These are phyloP conservation scores for Euura lappo DNA, from an alignment of 1,140 invertebrate species.

Conservation along the genomic window DNA sequence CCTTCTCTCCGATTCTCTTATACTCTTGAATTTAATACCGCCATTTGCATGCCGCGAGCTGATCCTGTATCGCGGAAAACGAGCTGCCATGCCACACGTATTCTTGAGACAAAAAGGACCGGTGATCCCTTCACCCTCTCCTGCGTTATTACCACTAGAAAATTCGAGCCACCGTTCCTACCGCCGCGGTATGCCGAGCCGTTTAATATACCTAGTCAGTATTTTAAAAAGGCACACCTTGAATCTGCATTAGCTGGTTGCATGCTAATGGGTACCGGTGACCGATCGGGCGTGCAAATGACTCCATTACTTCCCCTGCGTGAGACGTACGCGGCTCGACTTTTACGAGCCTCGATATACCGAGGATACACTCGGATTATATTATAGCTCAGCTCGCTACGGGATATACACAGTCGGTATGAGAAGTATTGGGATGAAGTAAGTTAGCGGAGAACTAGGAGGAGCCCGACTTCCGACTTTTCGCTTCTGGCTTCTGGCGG, in stretches of 20 bases:
- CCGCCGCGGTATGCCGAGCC: background rate
- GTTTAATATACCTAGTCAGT: background rate
- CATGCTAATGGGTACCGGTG: conserved; percentile 36
- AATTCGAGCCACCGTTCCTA: too few species aligned
- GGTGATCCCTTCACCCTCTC: too few species aligned
- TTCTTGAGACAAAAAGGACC: too few species aligned
- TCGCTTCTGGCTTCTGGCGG: background rate
- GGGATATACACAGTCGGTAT: background rate
- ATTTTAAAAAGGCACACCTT: conserved; percentile 38
- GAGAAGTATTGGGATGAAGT: background rate
- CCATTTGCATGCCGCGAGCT: background rate
- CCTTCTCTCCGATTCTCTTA: too few species aligned
- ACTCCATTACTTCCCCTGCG: conserved; percentile 40
- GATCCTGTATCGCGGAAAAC: background rate
- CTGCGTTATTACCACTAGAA: too few species aligned
- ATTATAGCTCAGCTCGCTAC: background rate
- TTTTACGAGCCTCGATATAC: too few species aligned
- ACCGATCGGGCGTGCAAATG: conserved; percentile 48
- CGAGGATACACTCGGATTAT: too few species aligned
- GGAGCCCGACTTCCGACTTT: background rate
- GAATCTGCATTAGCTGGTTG: conserved; percentile 31
- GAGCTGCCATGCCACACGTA: too few species aligned
- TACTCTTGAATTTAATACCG: background rate
- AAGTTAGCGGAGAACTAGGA: background rate
- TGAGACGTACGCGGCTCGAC: too few species aligned